Percentiles rank a stretch among this genome's conserved stretches.
Conservation (phyloP, 2,888 invertebrate genomes). For the Callosobruchus maculatus region DNA sequence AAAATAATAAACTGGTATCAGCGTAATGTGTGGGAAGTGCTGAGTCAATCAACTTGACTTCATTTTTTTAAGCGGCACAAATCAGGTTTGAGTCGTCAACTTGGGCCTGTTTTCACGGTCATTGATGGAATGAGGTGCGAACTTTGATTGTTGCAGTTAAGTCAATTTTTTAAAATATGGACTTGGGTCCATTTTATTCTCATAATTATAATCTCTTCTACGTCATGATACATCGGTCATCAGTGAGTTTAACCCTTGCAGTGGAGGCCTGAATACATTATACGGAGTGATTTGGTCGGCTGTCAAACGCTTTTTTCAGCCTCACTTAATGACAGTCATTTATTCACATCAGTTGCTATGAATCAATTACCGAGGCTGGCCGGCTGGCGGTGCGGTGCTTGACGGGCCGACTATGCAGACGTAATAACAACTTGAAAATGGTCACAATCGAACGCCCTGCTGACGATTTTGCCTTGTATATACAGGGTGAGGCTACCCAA, state of each 20-base stretch:
- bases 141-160: too few relatives aligned
- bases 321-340: constrained; percentile 9
- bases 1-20: too few relatives aligned
- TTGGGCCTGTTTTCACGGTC: too few relatives aligned
- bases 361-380: constrained; percentile 28
- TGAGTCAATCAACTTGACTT: too few relatives aligned
- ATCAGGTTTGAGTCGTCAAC: too few relatives aligned
- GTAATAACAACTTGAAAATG: constrained; percentile 26
- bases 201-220: not conserved
- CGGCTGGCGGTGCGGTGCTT: too few relatives aligned
- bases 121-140: too few relatives aligned
- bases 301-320: not conserved
- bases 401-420: constrained; percentile 27
- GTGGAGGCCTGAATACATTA: not conserved
- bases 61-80: too few relatives aligned
- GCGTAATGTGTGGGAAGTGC: too few relatives aligned
- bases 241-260: not conserved
- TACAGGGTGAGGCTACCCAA: too few relatives aligned
- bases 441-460: constrained; percentile 30
- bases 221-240: not conserved
- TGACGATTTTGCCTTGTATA: constrained; percentile 18
- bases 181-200: too few relatives aligned
- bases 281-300: not conserved
- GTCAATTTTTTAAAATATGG: too few relatives aligned
- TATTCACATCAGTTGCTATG: constrained; percentile 13